Evolutionary conservation across 1,140 invertebrate species (phyloP).

Genomic region (Cherax destructor): DNA sequence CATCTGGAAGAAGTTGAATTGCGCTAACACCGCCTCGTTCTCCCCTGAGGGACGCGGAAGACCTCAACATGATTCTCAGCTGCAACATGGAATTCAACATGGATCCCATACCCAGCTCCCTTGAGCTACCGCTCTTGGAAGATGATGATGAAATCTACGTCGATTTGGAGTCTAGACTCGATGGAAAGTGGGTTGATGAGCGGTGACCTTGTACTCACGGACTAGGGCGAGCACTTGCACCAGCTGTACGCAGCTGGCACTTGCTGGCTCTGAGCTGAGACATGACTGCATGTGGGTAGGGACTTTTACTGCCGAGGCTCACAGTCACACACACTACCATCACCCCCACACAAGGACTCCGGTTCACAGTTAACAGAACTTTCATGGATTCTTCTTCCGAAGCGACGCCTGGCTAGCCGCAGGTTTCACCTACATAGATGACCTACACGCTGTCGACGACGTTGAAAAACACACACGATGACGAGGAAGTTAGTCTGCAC

Average conservation of each 20-base stretch:
- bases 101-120: background rate
- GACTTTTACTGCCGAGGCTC: conserved; percentile 75
- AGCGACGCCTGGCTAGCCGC: conserved; percentile 6
- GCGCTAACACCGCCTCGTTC: conserved; percentile 74
- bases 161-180: background rate
- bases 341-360: conserved; percentile 36
- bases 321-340: conserved; percentile 20
- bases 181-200: background rate
- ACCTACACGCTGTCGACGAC: conserved; percentile 34
- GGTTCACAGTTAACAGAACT: conserved; percentile 19
- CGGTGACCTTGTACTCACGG: conserved; percentile 5
- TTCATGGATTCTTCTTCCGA: background rate
- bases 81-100: conserved; percentile 30
- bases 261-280: conserved; percentile 74
- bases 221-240: conserved; percentile 4
- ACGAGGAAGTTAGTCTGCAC: background rate
- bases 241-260: conserved; percentile 46
- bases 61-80: background rate
- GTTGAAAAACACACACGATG: conserved; percentile 62
- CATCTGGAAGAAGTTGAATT: conserved; percentile 79
- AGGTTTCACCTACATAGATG: conserved; percentile 45
- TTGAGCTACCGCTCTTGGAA: background rate
- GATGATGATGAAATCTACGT: conserved; percentile 4
- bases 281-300: conserved; percentile 85
- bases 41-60: conserved; percentile 73